Conservation (phyloP, 2,113 vertebrate species). For the Platichthys stellatus region DNA sequence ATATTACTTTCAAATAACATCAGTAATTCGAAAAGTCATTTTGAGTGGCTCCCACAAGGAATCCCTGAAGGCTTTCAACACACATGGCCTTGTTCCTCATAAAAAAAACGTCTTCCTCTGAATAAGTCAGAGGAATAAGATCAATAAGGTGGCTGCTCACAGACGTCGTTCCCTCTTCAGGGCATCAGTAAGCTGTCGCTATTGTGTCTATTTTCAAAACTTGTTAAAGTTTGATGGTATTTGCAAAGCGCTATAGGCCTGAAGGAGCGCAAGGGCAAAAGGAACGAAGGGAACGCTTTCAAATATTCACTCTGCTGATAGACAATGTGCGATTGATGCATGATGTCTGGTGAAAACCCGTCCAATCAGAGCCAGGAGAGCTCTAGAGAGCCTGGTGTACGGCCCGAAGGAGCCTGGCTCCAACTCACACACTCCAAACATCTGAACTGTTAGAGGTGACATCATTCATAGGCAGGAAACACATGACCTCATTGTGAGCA, state of each 20-base stretch:
- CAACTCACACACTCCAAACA: neutral
- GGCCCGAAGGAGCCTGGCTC: conserved; percentile 6
- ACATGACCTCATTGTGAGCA: neutral
- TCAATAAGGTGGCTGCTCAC: conserved; percentile 19
- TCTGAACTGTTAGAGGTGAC: neutral
- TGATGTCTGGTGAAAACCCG: neutral
- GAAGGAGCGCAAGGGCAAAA: neutral
- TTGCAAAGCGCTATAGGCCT: conserved; percentile 19
- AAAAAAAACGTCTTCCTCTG: conserved; percentile 30
- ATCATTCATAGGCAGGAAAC: neutral
- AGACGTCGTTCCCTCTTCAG: conserved; percentile 19
- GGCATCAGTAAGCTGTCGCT: neutral
- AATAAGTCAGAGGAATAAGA: conserved; percentile 2
- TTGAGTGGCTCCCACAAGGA: neutral
- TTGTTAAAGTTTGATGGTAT: conserved; percentile 17
- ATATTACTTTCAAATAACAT: neutral
- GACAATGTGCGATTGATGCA: conserved; percentile 13
- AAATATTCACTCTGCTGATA: neutral
- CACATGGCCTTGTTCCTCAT: neutral
- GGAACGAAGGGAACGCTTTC: neutral
- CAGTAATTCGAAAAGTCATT: neutral
- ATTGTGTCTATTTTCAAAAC: conserved; percentile 16
- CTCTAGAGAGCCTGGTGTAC: neutral
- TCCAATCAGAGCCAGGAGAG: conserved; percentile 15
- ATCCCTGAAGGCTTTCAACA: conserved; percentile 13